Percentiles rank a stretch among this genome's conserved stretches.
Conservation (phyloP, 1,140 invertebrate species). For the Cheumatopsyche charites region DNA sequence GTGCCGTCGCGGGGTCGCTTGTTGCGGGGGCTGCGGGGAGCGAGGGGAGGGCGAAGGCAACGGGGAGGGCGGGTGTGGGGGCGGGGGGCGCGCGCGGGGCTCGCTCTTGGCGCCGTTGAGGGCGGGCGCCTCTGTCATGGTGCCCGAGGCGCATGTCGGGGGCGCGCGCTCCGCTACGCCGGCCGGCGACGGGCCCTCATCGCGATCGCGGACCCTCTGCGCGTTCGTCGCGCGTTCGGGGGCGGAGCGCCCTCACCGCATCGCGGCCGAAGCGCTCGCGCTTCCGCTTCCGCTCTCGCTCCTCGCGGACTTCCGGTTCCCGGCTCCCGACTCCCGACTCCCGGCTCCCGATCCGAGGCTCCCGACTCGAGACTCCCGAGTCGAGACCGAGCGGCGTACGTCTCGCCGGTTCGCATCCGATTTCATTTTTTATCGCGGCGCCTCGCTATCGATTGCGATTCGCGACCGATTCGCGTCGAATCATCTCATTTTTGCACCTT, state of each 20-base stretch:
- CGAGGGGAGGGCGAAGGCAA: neutral
- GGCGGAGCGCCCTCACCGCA: too few relatives aligned
- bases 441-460: neutral
- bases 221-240: too few relatives aligned
- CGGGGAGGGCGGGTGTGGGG: neutral
- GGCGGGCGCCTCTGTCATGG: conserved; percentile 20
- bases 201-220: neutral
- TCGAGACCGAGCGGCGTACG: too few relatives aligned
- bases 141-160: conserved; percentile 9
- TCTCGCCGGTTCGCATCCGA: too few relatives aligned
- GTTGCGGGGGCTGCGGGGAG: neutral
- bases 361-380: too few relatives aligned
- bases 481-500: too few relatives aligned
- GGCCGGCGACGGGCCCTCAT: neutral
- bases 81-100: conserved; percentile 15
- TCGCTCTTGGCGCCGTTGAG: conserved; percentile 27
- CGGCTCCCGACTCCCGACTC: too few relatives aligned
- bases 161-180: neutral
- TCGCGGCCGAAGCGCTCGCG: too few relatives aligned
- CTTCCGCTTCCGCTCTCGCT: too few relatives aligned
- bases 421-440: neutral
- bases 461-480: too few relatives aligned
- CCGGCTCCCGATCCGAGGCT: too few relatives aligned
- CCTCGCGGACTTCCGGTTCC: too few relatives aligned
- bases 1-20: neutral